Conservation (phyloP, 2,888 invertebrate species). For the Tetragonisca angustula region DNA sequence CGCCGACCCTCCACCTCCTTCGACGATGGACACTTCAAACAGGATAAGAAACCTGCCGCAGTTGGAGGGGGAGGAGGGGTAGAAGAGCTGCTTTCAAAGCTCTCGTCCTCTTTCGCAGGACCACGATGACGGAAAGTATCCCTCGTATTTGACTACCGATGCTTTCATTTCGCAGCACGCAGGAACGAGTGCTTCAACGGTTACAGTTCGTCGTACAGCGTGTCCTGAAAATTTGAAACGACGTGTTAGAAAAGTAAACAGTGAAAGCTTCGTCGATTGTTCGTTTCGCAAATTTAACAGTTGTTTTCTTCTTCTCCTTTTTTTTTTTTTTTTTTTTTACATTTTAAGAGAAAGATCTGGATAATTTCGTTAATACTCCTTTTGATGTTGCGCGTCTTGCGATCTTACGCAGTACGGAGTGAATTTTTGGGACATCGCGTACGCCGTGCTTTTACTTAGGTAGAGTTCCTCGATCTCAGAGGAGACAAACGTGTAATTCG, state of each 20-base stretch:
- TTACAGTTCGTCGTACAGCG: neutral
- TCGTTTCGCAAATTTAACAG: no score
- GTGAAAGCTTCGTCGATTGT: no score
- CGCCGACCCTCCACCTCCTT: slow-evolving; percentile 8
- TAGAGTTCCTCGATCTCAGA: neutral
- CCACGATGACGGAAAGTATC: slow-evolving; percentile 58
- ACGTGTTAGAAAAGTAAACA: no score
- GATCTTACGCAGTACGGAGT: no score
- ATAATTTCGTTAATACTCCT: no score
- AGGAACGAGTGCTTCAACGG: slow-evolving; percentile 36
- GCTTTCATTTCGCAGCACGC: slow-evolving; percentile 50
- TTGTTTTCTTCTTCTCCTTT: no score
- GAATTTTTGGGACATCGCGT: no score
- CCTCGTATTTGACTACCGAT: slow-evolving; percentile 35
- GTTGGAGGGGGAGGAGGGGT: neutral
- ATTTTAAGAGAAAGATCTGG: no score
- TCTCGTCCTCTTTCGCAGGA: slow-evolving; percentile 37
- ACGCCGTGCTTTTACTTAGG: neutral
- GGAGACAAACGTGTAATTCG: neutral
- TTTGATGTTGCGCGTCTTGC: no score
- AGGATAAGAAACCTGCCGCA: neutral
- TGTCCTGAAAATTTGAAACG: neutral
- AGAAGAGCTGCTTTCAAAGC: neutral
- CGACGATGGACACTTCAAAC: slow-evolving; percentile 5
- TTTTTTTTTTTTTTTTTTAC: no score